Conservation (phyloP, 2,888 invertebrate species). For the Rhynchonema sp. region DNA sequence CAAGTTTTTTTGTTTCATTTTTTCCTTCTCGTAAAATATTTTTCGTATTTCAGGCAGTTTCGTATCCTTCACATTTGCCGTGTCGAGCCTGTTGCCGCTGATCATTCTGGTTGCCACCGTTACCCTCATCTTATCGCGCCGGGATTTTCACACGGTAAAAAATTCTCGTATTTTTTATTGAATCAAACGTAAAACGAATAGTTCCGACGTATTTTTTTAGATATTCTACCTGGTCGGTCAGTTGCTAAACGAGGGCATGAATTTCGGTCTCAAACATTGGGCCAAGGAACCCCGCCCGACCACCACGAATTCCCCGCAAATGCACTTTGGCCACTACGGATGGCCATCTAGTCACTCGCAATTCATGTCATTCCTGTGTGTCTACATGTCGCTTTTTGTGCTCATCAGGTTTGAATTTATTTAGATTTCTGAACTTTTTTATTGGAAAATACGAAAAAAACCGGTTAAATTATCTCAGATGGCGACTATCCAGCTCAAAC, state of each 20-base stretch:
- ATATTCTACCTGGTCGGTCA: constrained; percentile 61
- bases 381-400: constrained; percentile 62
- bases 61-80: constrained; percentile 42
- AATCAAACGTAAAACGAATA: not conserved
- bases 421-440: not conserved
- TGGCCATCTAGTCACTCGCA: constrained; percentile 84
- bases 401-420: constrained; percentile 47
- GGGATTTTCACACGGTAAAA: constrained; percentile 80
- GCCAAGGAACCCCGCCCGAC: constrained; percentile 58
- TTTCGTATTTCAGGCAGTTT: not conserved
- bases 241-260: constrained; percentile 53
- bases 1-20: too few relatives aligned
- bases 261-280: constrained; percentile 56
- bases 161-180: too few relatives aligned
- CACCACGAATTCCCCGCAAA: not conserved
- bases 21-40: too few relatives aligned
- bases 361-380: constrained; percentile 72
- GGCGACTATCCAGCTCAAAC: not conserved
- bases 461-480: not conserved
- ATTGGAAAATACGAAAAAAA: not conserved
- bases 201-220: too few relatives aligned
- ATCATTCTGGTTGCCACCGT: constrained; percentile 60
- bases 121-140: constrained; percentile 60
- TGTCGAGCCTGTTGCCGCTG: constrained; percentile 60
- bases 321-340: constrained; percentile 31